Conservation (phyloP, 2,797 vertebrate species). For the Sebastes jordani region DNA sequence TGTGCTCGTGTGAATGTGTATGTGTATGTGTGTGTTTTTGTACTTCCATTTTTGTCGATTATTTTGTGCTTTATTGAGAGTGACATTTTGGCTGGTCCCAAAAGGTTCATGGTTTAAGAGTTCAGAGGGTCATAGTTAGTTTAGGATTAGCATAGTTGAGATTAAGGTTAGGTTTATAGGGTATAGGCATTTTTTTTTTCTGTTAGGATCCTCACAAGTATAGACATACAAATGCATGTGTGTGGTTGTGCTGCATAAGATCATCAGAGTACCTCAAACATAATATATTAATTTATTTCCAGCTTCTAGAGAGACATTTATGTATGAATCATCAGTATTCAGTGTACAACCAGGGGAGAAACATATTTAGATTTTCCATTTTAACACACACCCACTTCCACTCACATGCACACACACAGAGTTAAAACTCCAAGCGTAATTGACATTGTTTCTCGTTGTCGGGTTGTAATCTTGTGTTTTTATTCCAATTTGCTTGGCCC, state of each 20-base stretch:
- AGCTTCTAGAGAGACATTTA: not conserved
- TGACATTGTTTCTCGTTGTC: slow-evolving; percentile 25
- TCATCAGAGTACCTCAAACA: not conserved
- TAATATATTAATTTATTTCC: not conserved
- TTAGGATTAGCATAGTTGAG: too few species aligned
- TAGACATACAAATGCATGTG: not conserved
- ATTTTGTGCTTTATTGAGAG: not conserved
- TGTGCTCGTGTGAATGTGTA: not conserved
- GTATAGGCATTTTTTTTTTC: not conserved
- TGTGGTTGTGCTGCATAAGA: not conserved
- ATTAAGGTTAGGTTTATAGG: not conserved
- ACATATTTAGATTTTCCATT: not conserved
- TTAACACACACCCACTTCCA: not conserved
- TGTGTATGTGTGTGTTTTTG: not conserved
- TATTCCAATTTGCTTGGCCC: slow-evolving; percentile 52
- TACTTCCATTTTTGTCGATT: not conserved
- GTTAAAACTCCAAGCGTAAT: not conserved
- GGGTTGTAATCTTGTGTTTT: slow-evolving; percentile 47
- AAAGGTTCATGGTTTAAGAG: not conserved
- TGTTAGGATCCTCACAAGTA: not conserved
- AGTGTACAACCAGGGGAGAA: not conserved
- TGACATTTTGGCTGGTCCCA: not conserved
- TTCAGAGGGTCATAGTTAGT: not conserved
- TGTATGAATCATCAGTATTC: not conserved
- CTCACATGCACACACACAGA: not conserved